Conservation (phyloP, 2,113 vertebrate genomes). For the Vicugna pacos region DNA sequence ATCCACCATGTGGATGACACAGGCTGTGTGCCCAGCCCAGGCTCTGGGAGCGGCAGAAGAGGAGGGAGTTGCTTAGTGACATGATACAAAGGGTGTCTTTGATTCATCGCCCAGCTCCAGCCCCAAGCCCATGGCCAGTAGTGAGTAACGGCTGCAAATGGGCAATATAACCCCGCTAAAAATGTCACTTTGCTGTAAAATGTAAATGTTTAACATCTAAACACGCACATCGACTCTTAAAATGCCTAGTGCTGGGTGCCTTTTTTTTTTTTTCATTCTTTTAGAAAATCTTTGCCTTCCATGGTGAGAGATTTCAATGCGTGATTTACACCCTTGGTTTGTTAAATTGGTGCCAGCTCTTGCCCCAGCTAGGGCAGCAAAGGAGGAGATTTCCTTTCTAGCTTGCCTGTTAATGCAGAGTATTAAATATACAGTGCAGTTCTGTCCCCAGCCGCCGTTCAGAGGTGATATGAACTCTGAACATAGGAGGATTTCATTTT, state of each 20-base stretch:
- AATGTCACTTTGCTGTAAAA: slow-evolving; percentile 73
- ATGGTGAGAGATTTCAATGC: slow-evolving; percentile 36
- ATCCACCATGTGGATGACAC: slow-evolving; percentile 76
- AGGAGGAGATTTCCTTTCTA: slow-evolving; percentile 51
- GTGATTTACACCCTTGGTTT: slow-evolving; percentile 24
- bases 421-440: slow-evolving; percentile 57
- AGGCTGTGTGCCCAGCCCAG: slow-evolving; percentile 77
- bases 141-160: slow-evolving; percentile 70
- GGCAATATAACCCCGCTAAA: slow-evolving; percentile 71
- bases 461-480: slow-evolving; percentile 66
- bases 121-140: slow-evolving; percentile 67
- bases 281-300: slow-evolving; percentile 65
- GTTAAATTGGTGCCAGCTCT: slow-evolving; percentile 41
- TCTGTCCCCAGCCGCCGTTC: slow-evolving; percentile 19
- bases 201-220: slow-evolving; percentile 75
- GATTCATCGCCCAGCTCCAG: slow-evolving; percentile 75
- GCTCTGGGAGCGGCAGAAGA: slow-evolving; percentile 55
- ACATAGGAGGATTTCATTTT: slow-evolving; percentile 60
- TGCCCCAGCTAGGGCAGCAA: slow-evolving; percentile 29
- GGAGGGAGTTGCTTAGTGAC: slow-evolving; percentile 84
- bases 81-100: slow-evolving; percentile 73
- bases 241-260: slow-evolving; percentile 15
- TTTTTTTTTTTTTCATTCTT: slow-evolving; percentile 66
- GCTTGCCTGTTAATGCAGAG: slow-evolving; percentile 64
- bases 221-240: slow-evolving; percentile 50